These are phyloP conservation scores for Spondyliosoma cantharus DNA, from an alignment of 2,797 vertebrate genomes.

Conservation along the genomic window DNA sequence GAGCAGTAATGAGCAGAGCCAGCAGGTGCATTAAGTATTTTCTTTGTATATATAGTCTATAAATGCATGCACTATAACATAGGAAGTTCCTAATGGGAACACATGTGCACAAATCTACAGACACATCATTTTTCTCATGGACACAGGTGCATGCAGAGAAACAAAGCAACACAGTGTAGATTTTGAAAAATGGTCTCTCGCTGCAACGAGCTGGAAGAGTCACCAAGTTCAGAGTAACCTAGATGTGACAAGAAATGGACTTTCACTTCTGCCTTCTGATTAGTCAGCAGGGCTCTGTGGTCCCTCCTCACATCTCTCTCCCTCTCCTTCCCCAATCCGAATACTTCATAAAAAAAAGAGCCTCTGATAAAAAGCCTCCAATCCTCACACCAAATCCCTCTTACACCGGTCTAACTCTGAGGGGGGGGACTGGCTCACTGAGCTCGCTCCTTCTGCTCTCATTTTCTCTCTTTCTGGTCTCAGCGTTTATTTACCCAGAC, in stretches of 20 bases:
- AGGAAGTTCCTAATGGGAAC: constrained; percentile 47
- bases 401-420: constrained; percentile 60
- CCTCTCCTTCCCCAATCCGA: constrained; percentile 58
- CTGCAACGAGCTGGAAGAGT: constrained; percentile 64
- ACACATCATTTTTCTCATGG: constrained; percentile 47
- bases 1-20: constrained; percentile 34
- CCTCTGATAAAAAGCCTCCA: constrained; percentile 69
- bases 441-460: constrained; percentile 43
- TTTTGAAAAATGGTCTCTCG: constrained; percentile 72
- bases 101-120: constrained; percentile 39
- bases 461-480: constrained; percentile 49
- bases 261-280: constrained; percentile 80
- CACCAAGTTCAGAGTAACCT: constrained; percentile 75
- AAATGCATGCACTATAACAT: constrained; percentile 28
- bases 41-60: constrained; percentile 29
- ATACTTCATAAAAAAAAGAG: constrained; percentile 71
- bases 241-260: constrained; percentile 78
- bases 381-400: constrained; percentile 77
- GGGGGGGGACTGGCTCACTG: constrained; percentile 49
- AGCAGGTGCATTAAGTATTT: constrained; percentile 27
- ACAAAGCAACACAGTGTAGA: constrained; percentile 44
- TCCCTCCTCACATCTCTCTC: constrained; percentile 60
- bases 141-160: constrained; percentile 69
- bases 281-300: constrained; percentile 79
- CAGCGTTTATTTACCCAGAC: constrained; percentile 67